phyloP scores from a whole-genome alignment of 2,113 vertebrate genomes.

The Camelus dromedarius region DNA sequence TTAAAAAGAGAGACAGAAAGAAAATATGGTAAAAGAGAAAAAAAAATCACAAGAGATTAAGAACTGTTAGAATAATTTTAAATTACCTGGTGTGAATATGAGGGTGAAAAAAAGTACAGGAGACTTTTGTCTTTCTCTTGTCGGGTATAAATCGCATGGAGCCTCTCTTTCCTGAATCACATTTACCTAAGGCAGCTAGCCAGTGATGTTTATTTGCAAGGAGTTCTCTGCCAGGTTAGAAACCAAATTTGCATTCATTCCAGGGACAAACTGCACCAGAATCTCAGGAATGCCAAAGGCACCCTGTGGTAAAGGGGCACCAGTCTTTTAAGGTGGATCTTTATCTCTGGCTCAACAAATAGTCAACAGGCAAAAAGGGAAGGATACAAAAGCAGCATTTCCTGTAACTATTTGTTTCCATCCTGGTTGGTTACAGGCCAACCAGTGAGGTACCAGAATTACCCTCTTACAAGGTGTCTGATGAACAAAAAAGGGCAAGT shows the following conservation, averaged over 20 bases:
- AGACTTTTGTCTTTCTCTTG: constrained; percentile 68
- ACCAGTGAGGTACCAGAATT: not conserved
- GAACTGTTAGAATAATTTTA: not conserved
- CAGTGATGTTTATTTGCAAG: constrained; percentile 80
- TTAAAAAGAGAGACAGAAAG: not conserved
- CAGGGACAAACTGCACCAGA: constrained; percentile 75
- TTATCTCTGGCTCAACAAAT: not conserved
- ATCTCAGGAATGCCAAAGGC: constrained; percentile 67
- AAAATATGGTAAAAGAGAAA: not conserved
- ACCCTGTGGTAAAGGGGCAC: constrained; percentile 24
- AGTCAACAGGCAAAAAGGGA: not conserved
- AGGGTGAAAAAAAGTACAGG: not conserved
- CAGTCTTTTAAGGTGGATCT: constrained; percentile 69
- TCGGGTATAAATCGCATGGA: constrained; percentile 44
- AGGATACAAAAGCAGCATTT: not conserved
- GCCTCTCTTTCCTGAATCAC: constrained; percentile 71
- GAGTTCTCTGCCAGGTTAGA: constrained; percentile 79
- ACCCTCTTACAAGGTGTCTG: not conserved
- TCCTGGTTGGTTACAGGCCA: not conserved
- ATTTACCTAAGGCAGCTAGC: constrained; percentile 80
- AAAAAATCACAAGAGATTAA: not conserved
- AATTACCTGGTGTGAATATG: constrained; percentile 40
- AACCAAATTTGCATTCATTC: constrained; percentile 82
- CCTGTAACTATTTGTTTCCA: not conserved
- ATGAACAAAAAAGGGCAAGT: not conserved